A percentile compares a stretch with the other conserved stretches of the same genome.
phyloP scores from a whole-genome alignment of 2,797 vertebrate genomes.

The Sebastes cheni region DNA sequence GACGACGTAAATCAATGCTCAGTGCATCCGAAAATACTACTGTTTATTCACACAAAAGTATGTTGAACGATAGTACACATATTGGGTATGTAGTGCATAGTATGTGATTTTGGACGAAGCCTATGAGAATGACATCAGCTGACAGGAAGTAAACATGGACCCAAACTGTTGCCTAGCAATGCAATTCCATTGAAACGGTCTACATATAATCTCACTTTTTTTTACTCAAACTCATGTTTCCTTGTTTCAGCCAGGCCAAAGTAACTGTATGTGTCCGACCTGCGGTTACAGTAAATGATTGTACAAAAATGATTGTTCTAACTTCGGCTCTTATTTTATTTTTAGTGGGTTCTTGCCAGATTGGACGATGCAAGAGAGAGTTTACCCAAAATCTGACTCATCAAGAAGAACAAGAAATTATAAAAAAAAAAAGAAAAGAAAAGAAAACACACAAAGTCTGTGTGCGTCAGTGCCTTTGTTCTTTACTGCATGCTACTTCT shows the following conservation, averaged over 20 bases:
- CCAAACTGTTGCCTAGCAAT: too few relatives aligned
- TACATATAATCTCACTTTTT: not conserved
- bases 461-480: constrained; percentile 79
- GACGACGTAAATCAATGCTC: too few relatives aligned
- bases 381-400: constrained; percentile 82
- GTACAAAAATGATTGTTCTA: not conserved
- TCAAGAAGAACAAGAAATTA: not conserved
- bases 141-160: too few relatives aligned
- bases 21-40: too few relatives aligned
- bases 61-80: too few relatives aligned
- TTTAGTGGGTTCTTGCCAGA: constrained; percentile 94
- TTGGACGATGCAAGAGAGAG: constrained; percentile 92
- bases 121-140: too few relatives aligned
- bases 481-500: constrained; percentile 61
- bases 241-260: not conserved
- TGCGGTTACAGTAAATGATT: not conserved
- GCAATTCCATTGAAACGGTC: too few relatives aligned
- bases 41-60: too few relatives aligned
- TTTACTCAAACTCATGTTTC: not conserved
- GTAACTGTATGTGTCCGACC: not conserved
- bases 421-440: not conserved
- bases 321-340: constrained; percentile 5
- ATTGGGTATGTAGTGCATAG: too few relatives aligned
- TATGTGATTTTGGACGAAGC: too few relatives aligned
- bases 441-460: not conserved